These are phyloP conservation scores for Branchinecta lindahli DNA, from an alignment of 1,140 invertebrate genomes.

Conservation along the genomic window DNA sequence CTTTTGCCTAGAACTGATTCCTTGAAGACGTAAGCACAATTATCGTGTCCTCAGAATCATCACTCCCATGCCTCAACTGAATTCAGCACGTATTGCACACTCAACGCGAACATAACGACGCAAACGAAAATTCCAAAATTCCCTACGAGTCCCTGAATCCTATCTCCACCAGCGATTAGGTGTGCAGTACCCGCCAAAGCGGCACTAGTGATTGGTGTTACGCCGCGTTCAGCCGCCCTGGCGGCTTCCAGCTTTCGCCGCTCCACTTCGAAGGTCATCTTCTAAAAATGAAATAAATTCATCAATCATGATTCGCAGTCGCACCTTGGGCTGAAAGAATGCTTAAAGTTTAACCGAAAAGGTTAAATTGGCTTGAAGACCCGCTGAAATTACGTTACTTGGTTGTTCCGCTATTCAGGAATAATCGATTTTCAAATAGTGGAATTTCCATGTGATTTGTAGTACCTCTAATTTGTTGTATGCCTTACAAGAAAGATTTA, in stretches of 20 bases:
- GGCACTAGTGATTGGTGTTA: conserved; percentile 8
- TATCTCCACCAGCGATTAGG: conserved; percentile 13
- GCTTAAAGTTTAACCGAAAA: background rate
- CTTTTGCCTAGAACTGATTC: too few relatives aligned
- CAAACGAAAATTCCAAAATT: conserved; percentile 64
- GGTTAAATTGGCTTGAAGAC: too few relatives aligned
- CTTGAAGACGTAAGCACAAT: background rate
- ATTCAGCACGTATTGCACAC: conserved; percentile 63
- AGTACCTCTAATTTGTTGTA: too few relatives aligned
- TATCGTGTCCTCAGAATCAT: conserved; percentile 21
- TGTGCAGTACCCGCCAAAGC: conserved; percentile 13
- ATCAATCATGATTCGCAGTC: background rate
- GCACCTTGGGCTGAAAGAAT: conserved; percentile 10
- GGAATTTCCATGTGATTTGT: too few relatives aligned
- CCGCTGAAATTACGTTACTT: too few relatives aligned
- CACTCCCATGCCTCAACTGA: conserved; percentile 18
- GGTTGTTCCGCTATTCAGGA: too few relatives aligned
- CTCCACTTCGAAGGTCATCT: conserved; percentile 36
- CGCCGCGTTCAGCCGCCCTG: conserved; percentile 23
- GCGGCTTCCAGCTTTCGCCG: conserved; percentile 12
- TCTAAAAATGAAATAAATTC: conserved; percentile 28
- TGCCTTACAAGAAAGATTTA: too few relatives aligned
- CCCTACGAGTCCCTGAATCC: conserved; percentile 49
- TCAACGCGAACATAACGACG: conserved; percentile 69
- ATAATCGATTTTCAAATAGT: too few relatives aligned